Base-by-base conservation (phyloP, 2,797 vertebrate genomes). In the Typhlichthys subterraneus region DNA sequence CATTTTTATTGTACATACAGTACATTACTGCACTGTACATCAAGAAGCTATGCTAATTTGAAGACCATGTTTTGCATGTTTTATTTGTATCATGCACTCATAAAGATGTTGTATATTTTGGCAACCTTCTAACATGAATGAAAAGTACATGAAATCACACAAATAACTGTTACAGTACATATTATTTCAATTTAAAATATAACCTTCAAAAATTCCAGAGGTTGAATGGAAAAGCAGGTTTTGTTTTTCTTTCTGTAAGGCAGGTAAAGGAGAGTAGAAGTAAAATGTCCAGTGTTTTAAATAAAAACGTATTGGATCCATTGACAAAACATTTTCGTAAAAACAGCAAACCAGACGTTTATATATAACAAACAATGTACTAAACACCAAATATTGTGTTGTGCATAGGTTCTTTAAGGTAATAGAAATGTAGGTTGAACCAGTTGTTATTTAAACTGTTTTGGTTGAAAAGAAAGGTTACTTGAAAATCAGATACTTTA, bases 131-230 rank as follows among this genome's bases (percentile, higher is more conserved):
- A 70, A 49, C 55, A 55, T 1, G 3, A 31, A 49, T 63, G 12
- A 38, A 47, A 58, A 58, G 13, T 17, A 15, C 7, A 47, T 46
- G 59, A 67, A 67, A 67, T 19, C 52, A 45, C 59, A 23, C 49
- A 61, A 54, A 47, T 52, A 42, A 53, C 64, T 49, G 54, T 15
- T 56, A 48, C 59, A 67, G 50, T 15, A 7, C 7, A 8, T 10
- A 42, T 31, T 53, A 45, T 53, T 29, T 64, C 19, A 38, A 58
- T 38, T 31, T 14, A 19, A 15, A 42, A 2, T 17, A 5, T 14
- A 38, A 59, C 49, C 6, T 49, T 50, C 13, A 11, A 49, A 48
- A 59, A 48, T 5, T 0, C 12, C 15, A 1, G n/a, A 49, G 23
- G 23, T 59, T 59, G 42, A 58, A 47, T 48, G 7, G 15, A 31